Evolutionary conservation across 64 coral and sea anemone species (phyloP).

Genomic region (Pocillopora damicornis): DNA sequence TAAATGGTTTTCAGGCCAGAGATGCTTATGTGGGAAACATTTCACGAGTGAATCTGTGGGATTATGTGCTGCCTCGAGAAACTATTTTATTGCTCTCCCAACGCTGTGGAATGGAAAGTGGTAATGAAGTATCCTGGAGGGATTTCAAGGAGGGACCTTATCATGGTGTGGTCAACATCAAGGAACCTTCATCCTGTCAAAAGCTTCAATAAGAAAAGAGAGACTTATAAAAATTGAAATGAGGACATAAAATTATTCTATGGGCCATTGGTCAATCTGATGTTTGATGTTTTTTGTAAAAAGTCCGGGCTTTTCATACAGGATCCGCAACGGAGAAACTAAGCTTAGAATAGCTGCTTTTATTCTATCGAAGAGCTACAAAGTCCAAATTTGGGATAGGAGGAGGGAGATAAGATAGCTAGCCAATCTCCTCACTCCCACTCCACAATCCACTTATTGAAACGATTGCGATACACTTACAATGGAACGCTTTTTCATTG

Average conservation of each 20-base stretch:
- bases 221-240: background rate
- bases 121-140: conserved; percentile 49
- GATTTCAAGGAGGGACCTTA: background rate
- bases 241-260: background rate
- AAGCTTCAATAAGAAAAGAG: background rate
- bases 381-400: too few relatives aligned
- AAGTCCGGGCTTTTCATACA: too few relatives aligned
- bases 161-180: conserved; percentile 19
- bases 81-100: conserved; percentile 38
- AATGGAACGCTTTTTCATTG: too few relatives aligned
- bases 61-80: conserved; percentile 33
- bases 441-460: background rate
- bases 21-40: conserved; percentile 58
- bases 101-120: conserved; percentile 61
- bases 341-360: too few relatives aligned
- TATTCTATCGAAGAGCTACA: too few relatives aligned
- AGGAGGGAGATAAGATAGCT: too few relatives aligned
- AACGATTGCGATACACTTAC: too few relatives aligned
- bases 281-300: too few relatives aligned
- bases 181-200: conserved; percentile 46
- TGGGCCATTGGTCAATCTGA: too few relatives aligned
- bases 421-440: too few relatives aligned
- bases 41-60: conserved; percentile 69
- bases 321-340: background rate
- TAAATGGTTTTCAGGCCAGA: background rate